A percentile compares a stretch with the other conserved stretches of the same genome.
phyloP scores from a whole-genome alignment of 1,140 invertebrate species.

The Drosophila lowei region DNA sequence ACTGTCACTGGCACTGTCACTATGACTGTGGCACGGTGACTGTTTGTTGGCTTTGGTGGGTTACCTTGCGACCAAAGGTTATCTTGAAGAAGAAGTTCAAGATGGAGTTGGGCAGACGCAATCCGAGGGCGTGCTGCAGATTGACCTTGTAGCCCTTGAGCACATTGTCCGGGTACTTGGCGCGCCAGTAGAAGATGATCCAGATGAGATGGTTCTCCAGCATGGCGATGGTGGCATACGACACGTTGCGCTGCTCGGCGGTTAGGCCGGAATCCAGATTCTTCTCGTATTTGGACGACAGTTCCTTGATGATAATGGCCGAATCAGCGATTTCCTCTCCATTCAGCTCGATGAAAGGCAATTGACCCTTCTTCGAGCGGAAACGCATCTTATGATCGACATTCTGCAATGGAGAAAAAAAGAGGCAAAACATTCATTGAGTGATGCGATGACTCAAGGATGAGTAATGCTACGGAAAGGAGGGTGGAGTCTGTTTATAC shows the following conservation, averaged over 20 bases:
- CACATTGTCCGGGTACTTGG: constrained; percentile 92
- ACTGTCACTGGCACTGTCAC: too few species aligned
- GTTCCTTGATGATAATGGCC: constrained; percentile 93
- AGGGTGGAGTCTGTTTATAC: constrained; percentile 28
- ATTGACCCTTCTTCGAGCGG: constrained; percentile 95
- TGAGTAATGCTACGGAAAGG: constrained; percentile 53
- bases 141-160: constrained; percentile 95
- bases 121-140: constrained; percentile 93
- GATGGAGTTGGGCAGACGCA: constrained; percentile 93
- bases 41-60: constrained; percentile 26
- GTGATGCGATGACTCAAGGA: constrained; percentile 5
- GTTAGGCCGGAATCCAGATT: constrained; percentile 92
- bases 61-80: constrained; percentile 93
- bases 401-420: constrained; percentile 88
- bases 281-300: constrained; percentile 91
- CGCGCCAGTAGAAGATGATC: constrained; percentile 94
- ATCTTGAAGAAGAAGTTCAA: constrained; percentile 96
- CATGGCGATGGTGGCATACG: constrained; percentile 97
- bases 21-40: too few species aligned
- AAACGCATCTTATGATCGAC: constrained; percentile 97
- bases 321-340: constrained; percentile 96
- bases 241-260: constrained; percentile 92
- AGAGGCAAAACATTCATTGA: constrained; percentile 12
- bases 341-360: constrained; percentile 96
- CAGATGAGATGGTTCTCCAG: constrained; percentile 96